Base-by-base conservation (phyloP, 2,888 invertebrate species). In the Trichopria drosophilae region DNA sequence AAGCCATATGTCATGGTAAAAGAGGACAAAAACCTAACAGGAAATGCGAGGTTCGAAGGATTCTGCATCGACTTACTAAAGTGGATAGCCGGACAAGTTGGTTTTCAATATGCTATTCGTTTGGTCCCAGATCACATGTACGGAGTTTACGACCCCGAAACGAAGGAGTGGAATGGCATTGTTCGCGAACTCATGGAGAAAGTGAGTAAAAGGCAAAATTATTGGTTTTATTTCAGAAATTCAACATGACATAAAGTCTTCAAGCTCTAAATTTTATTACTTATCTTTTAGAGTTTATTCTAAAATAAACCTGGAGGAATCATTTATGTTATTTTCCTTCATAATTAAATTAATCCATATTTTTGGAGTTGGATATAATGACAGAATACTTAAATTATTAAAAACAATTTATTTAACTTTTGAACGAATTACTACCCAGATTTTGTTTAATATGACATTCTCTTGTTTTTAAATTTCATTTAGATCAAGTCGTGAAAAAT, bases 1-100 rank as follows among this genome's bases (percentile, higher is more conserved):
- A 87, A 86, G 59, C 93, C 93, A 0, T 93, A 93, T 76, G 92
- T 93, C 3, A 93, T 93, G 92, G 86, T 92, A 40, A 89, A 87
- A 65, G 85, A 87, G 55, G 90, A 89, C 51, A 85, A 84, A 76
- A 92, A 91, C 74, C 79, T 90, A 5, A 91, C 91, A 32, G 93
- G 92, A 3, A 93, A 93, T 73, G 88, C 89, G 1, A 80, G 89
- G 16, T 92, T 87, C 73, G 92, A 93, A 65, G 94, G 94, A 0
- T 94, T 93, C 79, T 93, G 93, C 76, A 90, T 94, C 63, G 93
- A 94, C 75, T 78, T 94, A 47, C 80, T 94, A 26, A 87, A 89
- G 59, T 82, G 86, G 64, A 90, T 94, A 39, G 91, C 93, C 2
- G 80, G 82, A 1, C 83, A 90, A 67, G 90, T 93, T 2, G 93